These are phyloP conservation scores for Nephrocerus scutellatus DNA, from an alignment of 2,888 invertebrate genomes.

Conservation along the genomic window DNA sequence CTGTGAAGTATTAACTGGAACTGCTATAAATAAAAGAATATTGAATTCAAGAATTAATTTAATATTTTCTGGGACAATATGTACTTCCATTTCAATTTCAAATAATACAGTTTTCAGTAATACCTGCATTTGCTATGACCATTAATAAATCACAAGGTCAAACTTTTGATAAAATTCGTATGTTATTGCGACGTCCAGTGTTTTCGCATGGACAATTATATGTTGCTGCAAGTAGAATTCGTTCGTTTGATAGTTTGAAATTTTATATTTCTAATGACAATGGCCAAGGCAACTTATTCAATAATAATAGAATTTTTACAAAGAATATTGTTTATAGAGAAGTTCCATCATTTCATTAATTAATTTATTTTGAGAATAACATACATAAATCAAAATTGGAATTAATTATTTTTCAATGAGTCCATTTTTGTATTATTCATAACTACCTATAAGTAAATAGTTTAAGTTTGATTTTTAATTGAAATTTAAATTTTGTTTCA, in stretches of 20 bases:
- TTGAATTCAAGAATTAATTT: constrained; percentile 14
- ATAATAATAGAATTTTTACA: constrained; percentile 11
- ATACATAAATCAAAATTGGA: no score
- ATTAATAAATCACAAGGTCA: constrained; percentile 11
- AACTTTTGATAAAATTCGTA: constrained; percentile 6
- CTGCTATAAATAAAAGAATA: constrained; percentile 6
- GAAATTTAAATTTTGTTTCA: no score
- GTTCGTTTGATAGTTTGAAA: constrained; percentile 11
- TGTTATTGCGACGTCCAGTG: no score
- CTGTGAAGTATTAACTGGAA: constrained; percentile 12
- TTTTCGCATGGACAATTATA: constrained; percentile 5
- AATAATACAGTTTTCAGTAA: constrained; percentile 11
- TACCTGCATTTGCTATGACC: constrained; percentile 16
- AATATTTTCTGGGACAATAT: constrained; percentile 10
- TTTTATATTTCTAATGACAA: constrained; percentile 8
- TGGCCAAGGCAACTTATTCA: constrained; percentile 13
- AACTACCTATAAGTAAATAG: no score
- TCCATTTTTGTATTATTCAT: no score
- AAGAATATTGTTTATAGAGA: constrained; percentile 13
- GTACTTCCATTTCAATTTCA: constrained; percentile 12
- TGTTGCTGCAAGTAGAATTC: constrained; percentile 13
- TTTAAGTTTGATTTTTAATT: no score
- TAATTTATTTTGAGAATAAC: no score
- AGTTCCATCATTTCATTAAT: no score
- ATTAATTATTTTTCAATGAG: no score